A percentile compares a stretch with the other conserved stretches of the same genome.
phyloP scores from a whole-genome alignment of 2,113 vertebrate genomes.

The pig (Sus scrofa) region T2T-Sscrofa CM000828.6:70464001-70464500 shows the following conservation, averaged over 20 bases:
- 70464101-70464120: not conserved
- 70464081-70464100: not conserved
- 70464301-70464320: not conserved
- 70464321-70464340: not conserved
- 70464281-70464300: not conserved
- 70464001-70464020: rapidly evolving
- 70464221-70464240: not conserved
- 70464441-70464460: not conserved
- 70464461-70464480: no score
- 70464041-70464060: rapidly evolving
- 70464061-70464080: rapidly evolving
- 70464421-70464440: not conserved
- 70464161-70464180: not conserved
- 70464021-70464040: not conserved
- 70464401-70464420: not conserved
- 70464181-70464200: not conserved
- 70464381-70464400: not conserved
- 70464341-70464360: not conserved
- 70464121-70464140: not conserved
- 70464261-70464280: not conserved
- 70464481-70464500: not conserved
- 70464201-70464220: rapidly evolving
- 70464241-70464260: not conserved
- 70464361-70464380: not conserved
- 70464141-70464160: not conserved